Percentiles rank a stretch among this genome's conserved stretches.
Conservation (phyloP, 1,140 invertebrate species). For the Coelopa frigida region DNA sequence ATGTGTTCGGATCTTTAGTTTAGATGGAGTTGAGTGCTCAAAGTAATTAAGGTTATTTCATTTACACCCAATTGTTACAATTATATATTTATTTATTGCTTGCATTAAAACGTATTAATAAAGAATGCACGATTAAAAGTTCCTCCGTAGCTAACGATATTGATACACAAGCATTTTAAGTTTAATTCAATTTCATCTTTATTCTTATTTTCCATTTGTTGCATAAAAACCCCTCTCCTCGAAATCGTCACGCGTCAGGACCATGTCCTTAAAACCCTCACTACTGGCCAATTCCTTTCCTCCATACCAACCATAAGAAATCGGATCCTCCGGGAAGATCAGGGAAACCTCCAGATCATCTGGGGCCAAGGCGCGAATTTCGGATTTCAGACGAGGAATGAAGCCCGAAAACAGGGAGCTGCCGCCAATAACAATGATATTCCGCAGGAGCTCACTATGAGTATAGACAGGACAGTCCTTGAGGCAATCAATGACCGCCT, state of each 20-base stretch:
- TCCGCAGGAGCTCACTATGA: constrained; percentile 73
- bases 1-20: no score
- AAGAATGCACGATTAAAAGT: no score
- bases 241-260: constrained; percentile 78
- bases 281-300: constrained; percentile 68
- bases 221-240: constrained; percentile 69
- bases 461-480: constrained; percentile 67
- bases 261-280: constrained; percentile 62
- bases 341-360: constrained; percentile 69
- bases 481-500: constrained; percentile 75
- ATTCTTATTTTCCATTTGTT: constrained; percentile 34
- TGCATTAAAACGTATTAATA: no score
- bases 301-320: constrained; percentile 82
- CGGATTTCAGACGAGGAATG: constrained; percentile 68
- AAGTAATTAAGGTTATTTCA: no score
- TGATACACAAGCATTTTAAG: no score
- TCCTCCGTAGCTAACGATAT: no score
- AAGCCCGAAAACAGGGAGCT: constrained; percentile 79
- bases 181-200: constrained; percentile 64
- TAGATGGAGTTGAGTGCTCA: no score
- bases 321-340: constrained; percentile 64
- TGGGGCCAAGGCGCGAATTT: constrained; percentile 70
- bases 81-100: no score
- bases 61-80: no score
- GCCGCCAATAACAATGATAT: constrained; percentile 91